Conservation (phyloP, 2,113 vertebrate genomes). For the Labrus mixtus region DNA sequence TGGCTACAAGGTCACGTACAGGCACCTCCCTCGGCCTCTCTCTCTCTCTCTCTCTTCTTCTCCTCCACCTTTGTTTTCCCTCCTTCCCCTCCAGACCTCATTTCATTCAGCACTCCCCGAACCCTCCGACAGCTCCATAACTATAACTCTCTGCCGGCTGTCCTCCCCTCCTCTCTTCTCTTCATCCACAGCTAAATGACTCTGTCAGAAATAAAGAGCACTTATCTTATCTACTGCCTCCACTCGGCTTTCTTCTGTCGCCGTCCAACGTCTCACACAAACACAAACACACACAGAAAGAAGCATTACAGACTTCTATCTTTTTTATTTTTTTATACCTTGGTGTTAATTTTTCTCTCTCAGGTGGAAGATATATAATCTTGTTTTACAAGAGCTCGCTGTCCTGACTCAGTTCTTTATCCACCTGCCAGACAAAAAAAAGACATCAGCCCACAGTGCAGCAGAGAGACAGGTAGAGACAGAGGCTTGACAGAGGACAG, state of each 20-base stretch:
- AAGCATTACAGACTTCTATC: background rate
- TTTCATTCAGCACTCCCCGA: slow-evolving; percentile 77
- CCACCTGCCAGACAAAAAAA: slow-evolving; percentile 37
- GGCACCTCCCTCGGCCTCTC: slow-evolving; percentile 27
- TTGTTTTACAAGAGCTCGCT: slow-evolving; percentile 22
- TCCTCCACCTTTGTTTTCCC: slow-evolving; percentile 72
- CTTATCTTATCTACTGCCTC: slow-evolving; percentile 83
- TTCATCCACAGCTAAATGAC: slow-evolving; percentile 81
- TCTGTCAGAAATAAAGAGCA: slow-evolving; percentile 84
- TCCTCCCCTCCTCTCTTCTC: slow-evolving; percentile 74
- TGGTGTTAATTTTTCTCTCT: slow-evolving; percentile 10
- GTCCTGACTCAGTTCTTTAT: slow-evolving; percentile 28
- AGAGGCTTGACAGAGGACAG: slow-evolving; percentile 71
- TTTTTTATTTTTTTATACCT: background rate
- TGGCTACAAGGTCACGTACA: slow-evolving; percentile 71
- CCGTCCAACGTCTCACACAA: slow-evolving; percentile 42
- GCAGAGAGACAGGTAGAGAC: slow-evolving; percentile 59
- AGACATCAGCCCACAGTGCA: slow-evolving; percentile 26
- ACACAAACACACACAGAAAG: slow-evolving; percentile 19
- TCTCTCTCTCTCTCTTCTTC: slow-evolving; percentile 42
- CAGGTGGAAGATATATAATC: slow-evolving; percentile 10
- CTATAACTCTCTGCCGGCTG: slow-evolving; percentile 76
- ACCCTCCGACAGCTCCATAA: slow-evolving; percentile 78
- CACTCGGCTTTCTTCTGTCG: slow-evolving; percentile 68
- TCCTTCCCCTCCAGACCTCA: slow-evolving; percentile 62